Evolutionary conservation across 1,140 invertebrate species (phyloP).

Genomic region (Geopemphigus sp.): DNA sequence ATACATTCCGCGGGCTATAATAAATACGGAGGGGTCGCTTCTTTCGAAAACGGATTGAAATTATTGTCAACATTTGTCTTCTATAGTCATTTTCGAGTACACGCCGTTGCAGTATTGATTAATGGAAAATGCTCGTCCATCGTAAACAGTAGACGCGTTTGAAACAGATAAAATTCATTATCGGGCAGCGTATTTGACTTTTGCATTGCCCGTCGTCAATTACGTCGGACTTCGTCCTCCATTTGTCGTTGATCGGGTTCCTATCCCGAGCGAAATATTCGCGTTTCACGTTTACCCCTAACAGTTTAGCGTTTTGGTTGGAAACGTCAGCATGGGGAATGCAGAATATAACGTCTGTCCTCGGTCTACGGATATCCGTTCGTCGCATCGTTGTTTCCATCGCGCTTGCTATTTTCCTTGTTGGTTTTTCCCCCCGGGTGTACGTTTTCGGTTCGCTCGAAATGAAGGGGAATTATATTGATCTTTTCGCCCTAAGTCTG

Average conservation of each 20-base stretch:
- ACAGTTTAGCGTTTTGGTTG: too few relatives aligned
- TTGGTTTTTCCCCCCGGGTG: background rate
- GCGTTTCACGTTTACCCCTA: background rate
- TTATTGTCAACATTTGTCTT: constrained; percentile 2
- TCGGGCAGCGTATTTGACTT: background rate
- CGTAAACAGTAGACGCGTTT: background rate
- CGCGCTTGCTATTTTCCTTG: background rate
- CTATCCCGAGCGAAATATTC: background rate
- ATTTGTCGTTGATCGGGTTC: constrained; percentile 1
- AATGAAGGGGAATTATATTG: constrained; percentile 16
- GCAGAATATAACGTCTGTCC: constrained; percentile 26
- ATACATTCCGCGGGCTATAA: background rate
- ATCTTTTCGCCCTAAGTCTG: constrained; percentile 12
- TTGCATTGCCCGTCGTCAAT: background rate
- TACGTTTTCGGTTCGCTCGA: background rate
- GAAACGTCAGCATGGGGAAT: background rate
- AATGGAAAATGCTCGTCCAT: background rate
- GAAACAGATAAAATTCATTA: constrained; percentile 8
- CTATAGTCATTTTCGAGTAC: background rate
- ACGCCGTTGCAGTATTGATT: background rate
- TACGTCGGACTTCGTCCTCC: background rate
- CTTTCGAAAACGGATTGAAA: background rate
- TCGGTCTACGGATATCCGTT: constrained; percentile 32
- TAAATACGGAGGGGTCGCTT: background rate
- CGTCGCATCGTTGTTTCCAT: background rate